phyloP scores from a whole-genome alignment of 2,797 vertebrate genomes.

The Chrysocyon brachyurus region DNA sequence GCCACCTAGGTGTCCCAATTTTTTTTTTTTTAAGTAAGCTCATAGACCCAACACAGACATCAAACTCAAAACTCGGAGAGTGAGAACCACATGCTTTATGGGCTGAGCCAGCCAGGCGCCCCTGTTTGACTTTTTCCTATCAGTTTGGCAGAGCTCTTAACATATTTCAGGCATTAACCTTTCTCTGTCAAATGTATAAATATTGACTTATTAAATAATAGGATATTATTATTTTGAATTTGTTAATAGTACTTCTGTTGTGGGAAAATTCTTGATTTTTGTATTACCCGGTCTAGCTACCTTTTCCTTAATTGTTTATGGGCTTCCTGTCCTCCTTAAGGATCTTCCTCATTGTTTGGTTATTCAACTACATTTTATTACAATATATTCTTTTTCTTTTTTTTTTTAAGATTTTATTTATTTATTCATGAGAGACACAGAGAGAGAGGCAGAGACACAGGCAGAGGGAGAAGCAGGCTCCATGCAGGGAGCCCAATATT shows the following conservation, averaged over 20 bases:
- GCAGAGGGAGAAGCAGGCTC: too few species aligned
- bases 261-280: constrained; percentile 44
- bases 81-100: not conserved
- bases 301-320: not conserved
- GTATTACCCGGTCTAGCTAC: not conserved
- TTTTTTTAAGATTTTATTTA: too few species aligned
- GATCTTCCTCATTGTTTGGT: not conserved
- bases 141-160: not conserved
- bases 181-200: not conserved
- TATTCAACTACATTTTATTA: not conserved
- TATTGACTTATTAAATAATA: not conserved
- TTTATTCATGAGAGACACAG: too few species aligned
- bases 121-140: not conserved
- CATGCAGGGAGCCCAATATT: too few species aligned
- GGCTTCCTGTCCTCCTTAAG: not conserved
- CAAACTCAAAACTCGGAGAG: not conserved
- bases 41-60: not conserved
- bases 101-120: not conserved
- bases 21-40: not conserved
- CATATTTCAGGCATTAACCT: not conserved
- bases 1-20: not conserved
- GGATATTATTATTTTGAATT: not conserved
- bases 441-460: too few species aligned
- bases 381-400: not conserved
- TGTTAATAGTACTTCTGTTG: not conserved